phyloP scores from a whole-genome alignment of 2,888 invertebrate species.

The Calameuta filiformis region DNA sequence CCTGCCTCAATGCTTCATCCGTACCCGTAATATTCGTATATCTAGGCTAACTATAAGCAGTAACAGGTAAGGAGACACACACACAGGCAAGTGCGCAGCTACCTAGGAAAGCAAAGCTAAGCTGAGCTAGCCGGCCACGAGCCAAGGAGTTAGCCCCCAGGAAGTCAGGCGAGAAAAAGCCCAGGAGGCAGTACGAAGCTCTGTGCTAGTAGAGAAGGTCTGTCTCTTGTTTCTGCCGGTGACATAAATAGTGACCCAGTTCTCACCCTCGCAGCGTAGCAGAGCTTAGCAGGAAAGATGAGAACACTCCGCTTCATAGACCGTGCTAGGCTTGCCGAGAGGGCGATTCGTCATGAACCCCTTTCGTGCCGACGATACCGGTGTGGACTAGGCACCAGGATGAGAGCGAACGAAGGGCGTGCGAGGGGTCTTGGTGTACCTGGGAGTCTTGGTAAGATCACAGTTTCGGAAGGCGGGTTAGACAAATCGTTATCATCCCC shows the following conservation, averaged over 20 bases:
- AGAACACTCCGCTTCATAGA: slow-evolving; percentile 26
- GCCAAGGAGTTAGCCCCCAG: background rate
- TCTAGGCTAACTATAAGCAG: background rate
- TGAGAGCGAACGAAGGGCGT: background rate
- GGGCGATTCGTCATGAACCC: slow-evolving; percentile 10
- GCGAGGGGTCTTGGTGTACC: too few relatives aligned
- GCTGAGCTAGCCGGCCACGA: background rate
- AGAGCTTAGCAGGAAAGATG: slow-evolving; percentile 24
- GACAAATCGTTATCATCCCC: background rate
- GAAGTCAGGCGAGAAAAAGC: slow-evolving; percentile 1
- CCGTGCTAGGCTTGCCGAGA: slow-evolving; percentile 12
- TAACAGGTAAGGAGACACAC: background rate
- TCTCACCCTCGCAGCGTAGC: slow-evolving; percentile 23
- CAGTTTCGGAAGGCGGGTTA: background rate
- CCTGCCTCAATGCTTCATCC: background rate
- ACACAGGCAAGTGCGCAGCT: background rate
- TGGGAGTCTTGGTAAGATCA: background rate
- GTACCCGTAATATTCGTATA: background rate
- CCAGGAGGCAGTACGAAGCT: slow-evolving; percentile 9
- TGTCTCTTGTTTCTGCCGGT: slow-evolving; percentile 29
- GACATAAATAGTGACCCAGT: slow-evolving; percentile 45
- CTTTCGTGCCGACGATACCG: background rate
- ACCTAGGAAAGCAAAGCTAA: background rate
- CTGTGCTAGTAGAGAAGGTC: slow-evolving; percentile 1
- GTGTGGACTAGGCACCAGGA: background rate